Conservation (phyloP, 1,140 invertebrate species). For the Halictus rubicundus region DNA sequence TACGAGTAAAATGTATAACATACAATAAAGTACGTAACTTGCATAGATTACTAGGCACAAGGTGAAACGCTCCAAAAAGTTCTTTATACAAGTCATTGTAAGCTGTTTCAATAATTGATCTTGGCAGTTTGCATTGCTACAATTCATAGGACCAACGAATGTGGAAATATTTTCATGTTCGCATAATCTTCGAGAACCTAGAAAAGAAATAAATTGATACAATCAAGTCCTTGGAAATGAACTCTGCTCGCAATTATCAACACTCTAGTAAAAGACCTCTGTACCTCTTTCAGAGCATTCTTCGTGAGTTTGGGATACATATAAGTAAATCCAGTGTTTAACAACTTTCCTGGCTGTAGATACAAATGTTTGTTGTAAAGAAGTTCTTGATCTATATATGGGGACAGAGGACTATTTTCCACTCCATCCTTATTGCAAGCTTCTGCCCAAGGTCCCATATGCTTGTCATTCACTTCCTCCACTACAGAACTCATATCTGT, state of each 20-base stretch:
- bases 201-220: constrained; percentile 58
- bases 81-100: constrained; percentile 51
- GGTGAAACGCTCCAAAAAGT: constrained; percentile 66
- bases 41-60: constrained; percentile 72
- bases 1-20: constrained; percentile 49
- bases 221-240: background rate
- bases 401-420: constrained; percentile 91
- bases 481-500: constrained; percentile 88
- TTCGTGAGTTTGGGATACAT: constrained; percentile 83
- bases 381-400: constrained; percentile 91
- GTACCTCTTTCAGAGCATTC: constrained; percentile 83
- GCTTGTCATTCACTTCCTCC: constrained; percentile 95
- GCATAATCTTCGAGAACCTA: constrained; percentile 87
- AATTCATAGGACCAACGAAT: constrained; percentile 81
- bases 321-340: constrained; percentile 81
- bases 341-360: constrained; percentile 87
- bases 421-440: constrained; percentile 88
- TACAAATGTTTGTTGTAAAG: constrained; percentile 90
- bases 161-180: constrained; percentile 87
- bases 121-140: constrained; percentile 38
- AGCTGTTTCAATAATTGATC: constrained; percentile 42
- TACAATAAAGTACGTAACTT: constrained; percentile 59
- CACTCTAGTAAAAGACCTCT: constrained; percentile 4
- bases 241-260: background rate
- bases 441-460: constrained; percentile 93